Base-by-base conservation (phyloP, 64 coral and sea anemone genomes). In the Astreopora myriophthalma region DNA sequence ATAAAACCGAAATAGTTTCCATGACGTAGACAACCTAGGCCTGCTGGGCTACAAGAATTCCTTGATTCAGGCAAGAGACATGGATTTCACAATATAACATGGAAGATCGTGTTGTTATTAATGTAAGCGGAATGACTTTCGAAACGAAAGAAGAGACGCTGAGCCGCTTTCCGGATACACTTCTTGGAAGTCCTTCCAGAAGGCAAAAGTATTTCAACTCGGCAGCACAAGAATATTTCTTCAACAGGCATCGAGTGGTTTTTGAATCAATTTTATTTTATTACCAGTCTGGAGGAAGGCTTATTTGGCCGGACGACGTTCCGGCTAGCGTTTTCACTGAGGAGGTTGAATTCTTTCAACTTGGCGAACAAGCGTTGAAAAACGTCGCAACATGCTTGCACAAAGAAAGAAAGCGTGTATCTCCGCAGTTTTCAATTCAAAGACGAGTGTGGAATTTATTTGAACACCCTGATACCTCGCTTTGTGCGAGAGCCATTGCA, bases 261-360 rank as follows among this genome's bases (percentile, higher is more conserved):
- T 96, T 96, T 74, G 95, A 96, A 83, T 96, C 91, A n/a, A 96
- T 96, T 81, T 70, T 98, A 75, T 98, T 93, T 71, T 98, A 95
- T 81, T 98, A 98, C 81, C 96, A 98, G 34, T 98, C 96, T 26
- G 89, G 89, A n/a, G 96, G 96, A 70, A 90, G 94, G n/a, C 88
- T 98, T 35, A 86, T 95, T 70, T 74, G 92, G 42, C 96, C 96
- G 26, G 83, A 90, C 3, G 94, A 92, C 75, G 73, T 98, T 10
- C 96, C 96, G 30, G 85, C 86, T 20, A 91, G 81, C 70, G 27
- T 98, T 66, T 98, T 98, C 69, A 92, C 90, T 4, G 94, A 98
- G 33, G 96, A 98, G 52, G 90, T 98, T 14, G 93, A 98, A 51
- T 98, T 98, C 87, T 98, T 98, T 75, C 90, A 95, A 60, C 90